Conservation (phyloP, 2,888 invertebrate species). For the Hoplodrina blanda region DNA sequence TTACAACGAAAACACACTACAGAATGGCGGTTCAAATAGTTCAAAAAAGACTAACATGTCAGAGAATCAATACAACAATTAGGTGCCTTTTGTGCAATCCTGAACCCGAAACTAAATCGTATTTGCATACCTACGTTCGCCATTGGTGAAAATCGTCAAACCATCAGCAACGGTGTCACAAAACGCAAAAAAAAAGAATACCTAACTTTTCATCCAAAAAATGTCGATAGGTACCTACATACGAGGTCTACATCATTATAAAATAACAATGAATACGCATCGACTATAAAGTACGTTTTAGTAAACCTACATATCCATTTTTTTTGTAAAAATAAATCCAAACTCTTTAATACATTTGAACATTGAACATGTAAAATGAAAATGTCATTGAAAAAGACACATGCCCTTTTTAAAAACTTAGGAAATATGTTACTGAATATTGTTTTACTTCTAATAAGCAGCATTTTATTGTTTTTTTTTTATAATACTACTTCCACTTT, state of each 20-base stretch:
- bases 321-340: too few relatives aligned
- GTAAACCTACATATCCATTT: too few relatives aligned
- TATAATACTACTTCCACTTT: neutral
- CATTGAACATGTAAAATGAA: too few relatives aligned
- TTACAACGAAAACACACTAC: neutral
- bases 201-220: constrained; percentile 13
- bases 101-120: neutral
- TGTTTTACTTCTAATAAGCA: neutral
- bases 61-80: constrained; percentile 17
- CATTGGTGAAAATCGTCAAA: constrained; percentile 1
- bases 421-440: too few relatives aligned
- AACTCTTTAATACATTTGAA: too few relatives aligned
- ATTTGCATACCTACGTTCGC: neutral
- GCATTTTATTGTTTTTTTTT: neutral
- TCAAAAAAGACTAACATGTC: neutral
- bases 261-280: neutral
- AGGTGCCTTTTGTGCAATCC: constrained; percentile 14
- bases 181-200: constrained; percentile 11
- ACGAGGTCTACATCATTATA: neutral
- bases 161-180: neutral
- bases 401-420: neutral
- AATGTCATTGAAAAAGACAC: neutral
- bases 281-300: neutral
- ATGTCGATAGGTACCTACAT: neutral
- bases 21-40: neutral